A percentile compares a stretch with the other conserved stretches of the same genome.
Conservation (phyloP, 2,797 vertebrate genomes). For the Spheniscus humboldti region DNA sequence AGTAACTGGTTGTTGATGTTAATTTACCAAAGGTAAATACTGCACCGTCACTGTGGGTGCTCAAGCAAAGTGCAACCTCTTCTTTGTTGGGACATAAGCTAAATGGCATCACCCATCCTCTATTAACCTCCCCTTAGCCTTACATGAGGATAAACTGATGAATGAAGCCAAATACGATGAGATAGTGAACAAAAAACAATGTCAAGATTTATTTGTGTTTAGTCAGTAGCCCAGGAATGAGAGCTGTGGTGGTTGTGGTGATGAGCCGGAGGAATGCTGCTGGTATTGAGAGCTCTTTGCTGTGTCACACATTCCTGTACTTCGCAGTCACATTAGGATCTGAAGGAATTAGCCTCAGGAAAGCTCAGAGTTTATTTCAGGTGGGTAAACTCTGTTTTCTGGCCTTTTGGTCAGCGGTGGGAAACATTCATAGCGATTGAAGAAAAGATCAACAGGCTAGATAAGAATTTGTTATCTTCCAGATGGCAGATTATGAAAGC, state of each 20-base stretch:
- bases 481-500: slow-evolving; percentile 57
- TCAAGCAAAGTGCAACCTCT: not conserved
- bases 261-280: slow-evolving; percentile 46
- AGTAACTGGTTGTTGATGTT: not conserved
- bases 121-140: not conserved
- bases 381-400: slow-evolving; percentile 48
- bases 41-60: not conserved
- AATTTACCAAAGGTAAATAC: not conserved
- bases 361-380: slow-evolving; percentile 53
- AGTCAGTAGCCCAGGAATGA: slow-evolving; percentile 47
- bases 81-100: not conserved
- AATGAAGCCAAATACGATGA: not conserved
- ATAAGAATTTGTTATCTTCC: slow-evolving; percentile 53
- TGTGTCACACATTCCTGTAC: slow-evolving; percentile 59
- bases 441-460: not conserved
- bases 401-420: not conserved
- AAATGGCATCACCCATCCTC: not conserved
- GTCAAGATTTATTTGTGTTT: slow-evolving; percentile 20
- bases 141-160: not conserved
- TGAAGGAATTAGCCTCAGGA: slow-evolving; percentile 57
- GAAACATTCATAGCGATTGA: not conserved
- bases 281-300: slow-evolving; percentile 38
- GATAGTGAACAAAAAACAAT: slow-evolving; percentile 9
- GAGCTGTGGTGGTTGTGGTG: not conserved
- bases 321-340: slow-evolving; percentile 21